A percentile compares a stretch with the other conserved stretches of the same genome.
These are phyloP conservation scores for Spea bombifrons DNA, from an alignment of 2,113 vertebrate species.

Conservation along the genomic window DNA sequence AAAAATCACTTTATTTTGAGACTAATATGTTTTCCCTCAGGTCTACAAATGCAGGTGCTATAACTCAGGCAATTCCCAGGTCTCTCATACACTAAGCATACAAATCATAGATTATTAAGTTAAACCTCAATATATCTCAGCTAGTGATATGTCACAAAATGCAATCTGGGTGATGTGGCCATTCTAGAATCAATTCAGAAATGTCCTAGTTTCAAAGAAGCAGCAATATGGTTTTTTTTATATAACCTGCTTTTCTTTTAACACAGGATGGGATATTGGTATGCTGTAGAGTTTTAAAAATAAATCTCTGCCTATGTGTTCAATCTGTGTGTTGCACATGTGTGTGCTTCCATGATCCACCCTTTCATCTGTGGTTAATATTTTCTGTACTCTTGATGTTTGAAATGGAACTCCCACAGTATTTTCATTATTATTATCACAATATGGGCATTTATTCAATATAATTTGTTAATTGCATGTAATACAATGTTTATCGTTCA, in stretches of 20 bases:
- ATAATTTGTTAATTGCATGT: too few relatives aligned
- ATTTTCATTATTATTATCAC: too few relatives aligned
- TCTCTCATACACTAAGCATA: conserved; percentile 24
- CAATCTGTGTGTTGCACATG: neutral
- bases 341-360: too few relatives aligned
- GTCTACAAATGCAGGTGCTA: conserved; percentile 32
- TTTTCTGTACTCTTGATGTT: too few relatives aligned
- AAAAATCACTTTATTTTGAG: conserved; percentile 41
- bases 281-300: neutral
- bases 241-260: neutral
- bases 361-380: too few relatives aligned
- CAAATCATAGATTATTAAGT: conserved; percentile 42
- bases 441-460: too few relatives aligned
- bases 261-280: neutral
- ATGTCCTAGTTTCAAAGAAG: neutral
- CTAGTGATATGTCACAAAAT: conserved; percentile 23
- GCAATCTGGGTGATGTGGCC: conserved; percentile 8
- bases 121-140: conserved; percentile 37
- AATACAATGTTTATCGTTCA: too few relatives aligned
- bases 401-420: too few relatives aligned
- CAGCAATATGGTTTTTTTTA: neutral
- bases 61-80: conserved; percentile 24
- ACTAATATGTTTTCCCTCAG: conserved; percentile 31
- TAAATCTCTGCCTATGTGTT: neutral
- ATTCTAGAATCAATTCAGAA: conserved; percentile 17